These are phyloP conservation scores for Leptura quadrifasciata DNA, from an alignment of 2,888 invertebrate species.

Conservation along the genomic window DNA sequence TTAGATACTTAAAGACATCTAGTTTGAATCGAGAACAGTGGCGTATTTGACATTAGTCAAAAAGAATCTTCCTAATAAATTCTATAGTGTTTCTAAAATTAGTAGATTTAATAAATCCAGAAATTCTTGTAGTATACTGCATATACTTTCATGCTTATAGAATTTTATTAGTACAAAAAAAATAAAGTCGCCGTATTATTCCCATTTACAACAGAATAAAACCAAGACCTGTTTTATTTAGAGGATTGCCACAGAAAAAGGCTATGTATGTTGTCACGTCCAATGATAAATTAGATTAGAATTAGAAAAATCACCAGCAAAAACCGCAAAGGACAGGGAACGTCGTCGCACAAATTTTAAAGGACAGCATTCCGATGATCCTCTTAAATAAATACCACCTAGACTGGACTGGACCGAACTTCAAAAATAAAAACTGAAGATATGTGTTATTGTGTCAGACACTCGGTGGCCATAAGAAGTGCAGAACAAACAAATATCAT, in stretches of 20 bases:
- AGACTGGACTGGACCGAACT: conserved; percentile 50
- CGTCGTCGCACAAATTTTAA: conserved; percentile 64
- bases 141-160: too few relatives aligned
- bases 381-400: conserved; percentile 64
- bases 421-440: conserved; percentile 60
- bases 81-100: too few relatives aligned
- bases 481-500: conserved; percentile 67
- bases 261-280: conserved; percentile 50
- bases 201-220: not conserved
- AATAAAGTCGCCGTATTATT: not conserved
- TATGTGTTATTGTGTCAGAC: conserved; percentile 68
- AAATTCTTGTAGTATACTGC: too few relatives aligned
- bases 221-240: conserved; percentile 2
- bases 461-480: conserved; percentile 65
- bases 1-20: too few relatives aligned
- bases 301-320: conserved; percentile 57
- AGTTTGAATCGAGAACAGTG: too few relatives aligned
- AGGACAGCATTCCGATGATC: conserved; percentile 64
- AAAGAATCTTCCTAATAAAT: too few relatives aligned
- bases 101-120: too few relatives aligned
- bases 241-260: conserved; percentile 34
- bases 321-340: conserved; percentile 55
- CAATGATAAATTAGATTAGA: conserved; percentile 58
- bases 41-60: too few relatives aligned
- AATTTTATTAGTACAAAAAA: too few relatives aligned